A percentile compares a stretch with the other conserved stretches of the same genome.
Conservation (phyloP, 2,888 invertebrate genomes). For the Philaethria dido region DNA sequence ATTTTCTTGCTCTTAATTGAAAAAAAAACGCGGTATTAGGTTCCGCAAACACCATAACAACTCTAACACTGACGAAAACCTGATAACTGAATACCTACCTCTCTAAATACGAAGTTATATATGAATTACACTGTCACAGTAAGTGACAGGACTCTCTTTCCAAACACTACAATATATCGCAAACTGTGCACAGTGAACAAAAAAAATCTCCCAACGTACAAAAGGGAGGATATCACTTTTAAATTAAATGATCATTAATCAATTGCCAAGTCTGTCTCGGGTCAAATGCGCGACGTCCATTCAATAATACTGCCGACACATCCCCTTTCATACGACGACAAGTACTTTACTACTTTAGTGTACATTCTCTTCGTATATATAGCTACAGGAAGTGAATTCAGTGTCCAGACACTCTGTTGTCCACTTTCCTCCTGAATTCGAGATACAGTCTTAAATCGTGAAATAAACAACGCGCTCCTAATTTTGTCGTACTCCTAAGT, state of each 20-base stretch:
- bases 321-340: conserved; percentile 3
- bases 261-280: conserved; percentile 23
- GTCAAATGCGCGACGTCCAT: conserved; percentile 18
- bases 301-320: conserved; percentile 14
- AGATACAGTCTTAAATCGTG: no score
- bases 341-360: background rate
- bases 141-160: background rate
- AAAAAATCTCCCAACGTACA: conserved; percentile 2
- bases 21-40: no score
- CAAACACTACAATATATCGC: background rate
- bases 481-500: no score
- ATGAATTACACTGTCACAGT: background rate
- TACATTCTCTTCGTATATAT: background rate
- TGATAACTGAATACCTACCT: no score
- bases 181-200: background rate
- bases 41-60: no score
- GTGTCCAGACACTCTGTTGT: no score
- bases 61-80: no score
- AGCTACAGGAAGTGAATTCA: no score
- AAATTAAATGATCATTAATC: conserved; percentile 23
- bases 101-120: no score
- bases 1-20: no score
- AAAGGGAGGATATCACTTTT: conserved; percentile 25
- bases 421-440: no score
- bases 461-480: no score